Base-by-base conservation (phyloP, 1,140 invertebrate species). In the Hypsibius dujardini region DNA sequence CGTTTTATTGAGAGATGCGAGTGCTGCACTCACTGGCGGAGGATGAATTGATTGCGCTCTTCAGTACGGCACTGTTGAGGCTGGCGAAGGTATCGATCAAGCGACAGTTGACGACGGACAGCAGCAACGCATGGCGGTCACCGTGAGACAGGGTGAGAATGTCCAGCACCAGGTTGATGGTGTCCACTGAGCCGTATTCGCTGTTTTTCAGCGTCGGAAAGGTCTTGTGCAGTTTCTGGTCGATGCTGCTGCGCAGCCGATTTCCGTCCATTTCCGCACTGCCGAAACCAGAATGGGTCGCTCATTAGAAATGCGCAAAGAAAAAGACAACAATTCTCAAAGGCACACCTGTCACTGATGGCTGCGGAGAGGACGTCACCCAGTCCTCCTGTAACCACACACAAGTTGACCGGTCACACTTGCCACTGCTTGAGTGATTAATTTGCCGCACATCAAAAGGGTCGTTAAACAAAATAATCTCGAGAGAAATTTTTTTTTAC, bases 31-130 rank as follows among this genome's bases (percentile, higher is more conserved):
- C 45, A 67, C 62, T 67, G 12, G 12, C 42, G 42, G 12, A 15
- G 62, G 62, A 67, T 3, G 62, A 12, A 42, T 7, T 42, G 62
- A 67, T 67, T 12, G 42, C 62, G 42, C 62, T 67, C 42, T 67
- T 12, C 12, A 67, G 12, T 7, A 67, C 42, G 12, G 7, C 3
- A 45, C 62, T 67, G 12, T 67, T 12, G 3, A 67, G 62, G 62
- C 45, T 42, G 42, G 3, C 42, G 45, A 15, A 67, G 12, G 12
- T 67, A 3, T 67, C 62, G 3, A 67, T 67, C 12, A 7, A 42
- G 12, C 62, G 62, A 3, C 62, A 12, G 42, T 67, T 67, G 12
- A 67, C 42, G 12, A 67, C 42, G 12, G 62, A 67, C 62, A 67
- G 45, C 62, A 67, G 42, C 42, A 42, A 42, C 42, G 3, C 42